A percentile compares a stretch with the other conserved stretches of the same genome.
phyloP scores from a whole-genome alignment of 2,113 vertebrate genomes.

The Labrus mixtus region DNA sequence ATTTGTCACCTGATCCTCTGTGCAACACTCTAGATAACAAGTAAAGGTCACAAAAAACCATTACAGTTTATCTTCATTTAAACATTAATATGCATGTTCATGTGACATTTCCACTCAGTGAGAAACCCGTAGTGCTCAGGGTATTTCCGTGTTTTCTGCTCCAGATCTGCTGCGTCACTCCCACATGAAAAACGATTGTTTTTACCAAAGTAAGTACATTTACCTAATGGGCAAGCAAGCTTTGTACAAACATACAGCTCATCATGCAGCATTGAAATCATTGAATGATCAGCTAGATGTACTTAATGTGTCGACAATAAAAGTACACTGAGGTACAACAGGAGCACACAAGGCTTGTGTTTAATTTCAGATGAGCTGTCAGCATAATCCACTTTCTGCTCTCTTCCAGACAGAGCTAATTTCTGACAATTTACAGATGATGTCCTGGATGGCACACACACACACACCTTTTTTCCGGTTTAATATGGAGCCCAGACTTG shows the following conservation, averaged over 20 bases:
- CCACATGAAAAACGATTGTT: slow-evolving; percentile 23
- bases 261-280: background rate
- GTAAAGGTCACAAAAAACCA: slow-evolving; percentile 38
- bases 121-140: slow-evolving; percentile 14
- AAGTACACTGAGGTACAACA: too few species aligned
- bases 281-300: background rate
- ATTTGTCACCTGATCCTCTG: background rate
- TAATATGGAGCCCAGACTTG: too few species aligned
- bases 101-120: slow-evolving; percentile 51
- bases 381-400: too few species aligned
- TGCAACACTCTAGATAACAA: slow-evolving; percentile 5
- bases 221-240: slow-evolving; percentile 7
- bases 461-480: too few species aligned
- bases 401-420: too few species aligned
- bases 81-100: slow-evolving; percentile 54
- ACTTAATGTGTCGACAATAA: too few species aligned
- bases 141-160: slow-evolving; percentile 17
- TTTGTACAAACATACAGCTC: background rate
- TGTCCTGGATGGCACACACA: too few species aligned
- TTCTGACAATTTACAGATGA: too few species aligned
- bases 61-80: slow-evolving; percentile 52
- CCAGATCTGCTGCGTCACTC: slow-evolving; percentile 13
- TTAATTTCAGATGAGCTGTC: too few species aligned
- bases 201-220: slow-evolving; percentile 11
- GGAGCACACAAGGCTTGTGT: too few species aligned